Percentiles rank a stretch among this genome's conserved stretches.
Evolutionary conservation across 2,113 vertebrate genomes (phyloP).

Genomic region (Tupaia tana): DNA sequence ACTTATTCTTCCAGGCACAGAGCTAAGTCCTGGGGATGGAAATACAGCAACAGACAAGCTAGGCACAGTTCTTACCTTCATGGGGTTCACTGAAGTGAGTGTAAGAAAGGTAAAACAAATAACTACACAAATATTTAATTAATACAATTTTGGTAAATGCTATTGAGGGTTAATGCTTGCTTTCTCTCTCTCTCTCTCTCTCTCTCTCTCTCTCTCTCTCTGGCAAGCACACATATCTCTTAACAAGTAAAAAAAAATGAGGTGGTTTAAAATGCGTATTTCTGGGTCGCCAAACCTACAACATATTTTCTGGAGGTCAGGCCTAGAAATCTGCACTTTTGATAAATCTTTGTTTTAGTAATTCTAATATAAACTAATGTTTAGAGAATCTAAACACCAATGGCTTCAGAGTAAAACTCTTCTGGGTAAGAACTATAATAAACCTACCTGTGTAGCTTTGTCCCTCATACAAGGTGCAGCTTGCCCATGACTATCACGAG

Average conservation of each 20-base stretch:
- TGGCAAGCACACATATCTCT: too few relatives aligned
- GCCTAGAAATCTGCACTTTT: neutral
- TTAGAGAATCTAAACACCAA: conserved; percentile 25
- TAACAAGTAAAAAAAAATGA: too few relatives aligned
- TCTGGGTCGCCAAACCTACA: neutral
- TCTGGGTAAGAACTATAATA: conserved; percentile 9
- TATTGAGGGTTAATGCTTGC: neutral
- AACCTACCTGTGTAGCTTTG: conserved; percentile 96
- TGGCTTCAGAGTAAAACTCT: neutral
- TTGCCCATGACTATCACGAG: conserved; percentile 94
- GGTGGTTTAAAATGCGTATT: neutral
- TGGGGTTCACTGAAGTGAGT: neutral
- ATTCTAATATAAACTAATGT: neutral
- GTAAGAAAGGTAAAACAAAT: conserved; percentile 20
- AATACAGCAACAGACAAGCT: neutral
- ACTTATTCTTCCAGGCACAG: neutral
- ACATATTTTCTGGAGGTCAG: neutral
- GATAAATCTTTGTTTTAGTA: neutral
- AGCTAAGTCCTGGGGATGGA: neutral
- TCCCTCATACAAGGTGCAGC: conserved; percentile 96
- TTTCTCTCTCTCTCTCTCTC: too few relatives aligned
- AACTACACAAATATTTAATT: neutral
- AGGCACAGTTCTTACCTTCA: neutral
- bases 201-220: too few relatives aligned
- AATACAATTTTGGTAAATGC: neutral